Evolutionary conservation across 1,140 invertebrate genomes (phyloP).

Genomic region (Steinernema khuongi): DNA sequence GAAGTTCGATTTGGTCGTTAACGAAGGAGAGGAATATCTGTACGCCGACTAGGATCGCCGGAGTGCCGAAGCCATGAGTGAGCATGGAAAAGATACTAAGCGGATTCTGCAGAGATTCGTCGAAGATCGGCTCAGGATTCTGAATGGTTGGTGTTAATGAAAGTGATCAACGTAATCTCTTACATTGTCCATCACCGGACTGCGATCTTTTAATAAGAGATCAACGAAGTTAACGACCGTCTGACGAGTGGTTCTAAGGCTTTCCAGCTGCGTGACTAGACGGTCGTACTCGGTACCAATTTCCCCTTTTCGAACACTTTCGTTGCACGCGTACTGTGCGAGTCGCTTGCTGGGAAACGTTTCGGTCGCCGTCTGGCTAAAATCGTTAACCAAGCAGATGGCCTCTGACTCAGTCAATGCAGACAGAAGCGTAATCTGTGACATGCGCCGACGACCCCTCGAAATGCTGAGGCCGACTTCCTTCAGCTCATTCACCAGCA

Average conservation of each 20-base stretch:
- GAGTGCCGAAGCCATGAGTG: slow-evolving; percentile 44
- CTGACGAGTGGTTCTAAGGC: slow-evolving; percentile 20
- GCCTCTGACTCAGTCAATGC: slow-evolving; percentile 46
- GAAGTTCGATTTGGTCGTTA: slow-evolving; percentile 27
- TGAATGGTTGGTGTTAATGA: slow-evolving; percentile 28
- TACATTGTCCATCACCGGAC: slow-evolving; percentile 38
- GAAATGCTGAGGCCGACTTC: slow-evolving; percentile 46
- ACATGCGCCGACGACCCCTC: slow-evolving; percentile 39
- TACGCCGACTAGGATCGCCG: slow-evolving; percentile 32
- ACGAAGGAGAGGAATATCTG: slow-evolving; percentile 32
- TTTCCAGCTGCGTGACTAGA: slow-evolving; percentile 16
- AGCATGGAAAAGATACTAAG: slow-evolving; percentile 50
- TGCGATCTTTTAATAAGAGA: slow-evolving; percentile 29
- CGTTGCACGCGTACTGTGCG: slow-evolving; percentile 22
- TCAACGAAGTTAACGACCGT: slow-evolving; percentile 30
- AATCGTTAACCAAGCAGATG: slow-evolving; percentile 42
- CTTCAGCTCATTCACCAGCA: slow-evolving; percentile 37
- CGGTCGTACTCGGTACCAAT: not conserved
- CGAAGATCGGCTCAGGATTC: slow-evolving; percentile 41
- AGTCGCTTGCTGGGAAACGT: slow-evolving; percentile 39
- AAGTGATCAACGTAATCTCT: not conserved
- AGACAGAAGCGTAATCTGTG: slow-evolving; percentile 45
- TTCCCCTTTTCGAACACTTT: slow-evolving; percentile 4
- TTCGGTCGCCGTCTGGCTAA: slow-evolving; percentile 40
- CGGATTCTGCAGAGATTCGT: slow-evolving; percentile 36